phyloP scores from a whole-genome alignment of 2,113 vertebrate species.

The Grammomys dolichurus region DNA sequence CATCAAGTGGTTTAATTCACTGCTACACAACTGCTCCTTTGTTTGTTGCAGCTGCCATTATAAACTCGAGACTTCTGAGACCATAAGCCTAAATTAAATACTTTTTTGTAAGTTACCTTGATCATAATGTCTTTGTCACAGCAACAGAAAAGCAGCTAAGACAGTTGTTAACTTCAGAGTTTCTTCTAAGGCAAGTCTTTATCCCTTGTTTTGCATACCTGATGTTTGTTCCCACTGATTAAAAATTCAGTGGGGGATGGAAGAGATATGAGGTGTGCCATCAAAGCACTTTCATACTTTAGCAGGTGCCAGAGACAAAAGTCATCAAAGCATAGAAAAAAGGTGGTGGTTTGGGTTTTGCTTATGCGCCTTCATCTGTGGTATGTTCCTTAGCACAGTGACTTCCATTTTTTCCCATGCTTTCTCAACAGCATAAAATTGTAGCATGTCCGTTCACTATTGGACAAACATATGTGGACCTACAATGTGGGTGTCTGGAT shows the following conservation, averaged over 20 bases:
- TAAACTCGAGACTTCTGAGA: background rate
- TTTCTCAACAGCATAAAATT: background rate
- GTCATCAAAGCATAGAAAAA: background rate
- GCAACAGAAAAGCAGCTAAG: background rate
- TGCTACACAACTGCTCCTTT: too few species aligned
- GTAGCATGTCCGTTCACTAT: background rate
- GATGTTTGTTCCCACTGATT: background rate
- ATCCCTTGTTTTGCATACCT: background rate
- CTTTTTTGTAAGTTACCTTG: background rate
- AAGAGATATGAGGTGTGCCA: background rate
- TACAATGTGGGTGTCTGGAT: background rate
- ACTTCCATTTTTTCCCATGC: background rate
- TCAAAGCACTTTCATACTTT: background rate
- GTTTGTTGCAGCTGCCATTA: background rate
- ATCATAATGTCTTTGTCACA: background rate
- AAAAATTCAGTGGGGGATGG: background rate
- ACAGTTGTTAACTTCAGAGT: background rate
- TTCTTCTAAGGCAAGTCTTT: background rate
- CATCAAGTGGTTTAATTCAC: too few species aligned
- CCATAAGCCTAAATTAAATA: background rate
- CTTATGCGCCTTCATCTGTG: background rate
- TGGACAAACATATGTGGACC: background rate
- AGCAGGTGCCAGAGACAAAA: background rate
- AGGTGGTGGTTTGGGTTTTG: background rate
- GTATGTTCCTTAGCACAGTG: background rate